Percentiles rank a stretch among this genome's conserved stretches.
Conservation (phyloP, 2,113 vertebrate genomes). For the Synodontis membranacea region DNA sequence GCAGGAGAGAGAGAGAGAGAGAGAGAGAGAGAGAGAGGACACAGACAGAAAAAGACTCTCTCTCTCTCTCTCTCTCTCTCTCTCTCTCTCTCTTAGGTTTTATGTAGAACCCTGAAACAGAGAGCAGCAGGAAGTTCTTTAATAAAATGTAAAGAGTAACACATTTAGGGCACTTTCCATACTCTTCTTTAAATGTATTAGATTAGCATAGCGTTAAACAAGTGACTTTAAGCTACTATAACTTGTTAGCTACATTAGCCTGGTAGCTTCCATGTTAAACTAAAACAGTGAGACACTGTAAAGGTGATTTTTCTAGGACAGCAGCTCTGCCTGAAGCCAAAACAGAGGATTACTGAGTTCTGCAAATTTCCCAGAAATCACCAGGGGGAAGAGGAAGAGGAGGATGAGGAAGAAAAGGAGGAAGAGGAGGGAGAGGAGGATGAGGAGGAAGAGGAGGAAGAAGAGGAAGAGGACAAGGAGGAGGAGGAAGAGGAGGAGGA, state of each 20-base stretch:
- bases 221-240: neutral
- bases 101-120: neutral
- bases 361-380: neutral
- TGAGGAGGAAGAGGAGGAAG: neutral
- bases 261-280: neutral
- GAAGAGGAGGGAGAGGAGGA: no score
- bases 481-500: neutral
- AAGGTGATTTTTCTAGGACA: neutral
- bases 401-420: no score
- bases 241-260: neutral
- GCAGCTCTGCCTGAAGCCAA: neutral
- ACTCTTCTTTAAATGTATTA: neutral
- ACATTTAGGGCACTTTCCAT: neutral
- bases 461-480: no score
- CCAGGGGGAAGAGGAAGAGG: neutral
- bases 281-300: neutral
- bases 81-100: neutral
- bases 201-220: neutral
- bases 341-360: neutral
- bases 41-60: neutral
- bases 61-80: conserved; percentile 3
- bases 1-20: neutral
- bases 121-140: neutral
- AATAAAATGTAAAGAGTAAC: neutral
- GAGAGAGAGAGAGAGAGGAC: neutral